phyloP scores from a whole-genome alignment of 2,113 vertebrate genomes.

The Sialia sialis region DNA sequence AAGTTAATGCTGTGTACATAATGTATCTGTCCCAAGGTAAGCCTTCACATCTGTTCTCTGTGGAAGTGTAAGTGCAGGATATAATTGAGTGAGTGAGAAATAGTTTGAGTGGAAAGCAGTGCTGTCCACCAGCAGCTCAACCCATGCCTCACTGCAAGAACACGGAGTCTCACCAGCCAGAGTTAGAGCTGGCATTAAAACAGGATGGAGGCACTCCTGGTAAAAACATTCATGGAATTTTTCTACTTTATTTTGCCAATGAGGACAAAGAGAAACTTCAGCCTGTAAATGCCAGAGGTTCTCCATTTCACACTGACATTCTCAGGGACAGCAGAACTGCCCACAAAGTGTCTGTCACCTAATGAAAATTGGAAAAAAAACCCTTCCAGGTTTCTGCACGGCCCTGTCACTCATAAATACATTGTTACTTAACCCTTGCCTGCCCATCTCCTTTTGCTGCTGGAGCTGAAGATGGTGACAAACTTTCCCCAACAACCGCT shows the following conservation, averaged over 20 bases:
- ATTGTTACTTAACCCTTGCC: not conserved
- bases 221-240: not conserved
- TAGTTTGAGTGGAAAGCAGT: not conserved
- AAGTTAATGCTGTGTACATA: constrained; percentile 35
- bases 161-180: not conserved
- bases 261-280: constrained; percentile 5
- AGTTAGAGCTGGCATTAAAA: not conserved
- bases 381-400: not conserved
- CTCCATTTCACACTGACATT: not conserved
- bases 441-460: not conserved
- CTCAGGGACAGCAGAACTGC: not conserved
- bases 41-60: constrained; percentile 23
- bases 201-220: not conserved
- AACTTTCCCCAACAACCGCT: fast-evolving
- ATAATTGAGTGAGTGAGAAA: not conserved
- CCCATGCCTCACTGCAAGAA: not conserved
- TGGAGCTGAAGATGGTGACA: not conserved
- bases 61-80: not conserved
- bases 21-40: constrained; percentile 38
- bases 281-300: not conserved
- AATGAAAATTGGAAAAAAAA: not conserved
- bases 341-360: not conserved
- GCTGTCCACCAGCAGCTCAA: not conserved
- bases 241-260: not conserved
- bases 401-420: not conserved